A percentile compares a stretch with the other conserved stretches of the same genome.
Evolutionary conservation across 2,113 vertebrate genomes (phyloP).

Genomic region (Synodontis membranacea): DNA sequence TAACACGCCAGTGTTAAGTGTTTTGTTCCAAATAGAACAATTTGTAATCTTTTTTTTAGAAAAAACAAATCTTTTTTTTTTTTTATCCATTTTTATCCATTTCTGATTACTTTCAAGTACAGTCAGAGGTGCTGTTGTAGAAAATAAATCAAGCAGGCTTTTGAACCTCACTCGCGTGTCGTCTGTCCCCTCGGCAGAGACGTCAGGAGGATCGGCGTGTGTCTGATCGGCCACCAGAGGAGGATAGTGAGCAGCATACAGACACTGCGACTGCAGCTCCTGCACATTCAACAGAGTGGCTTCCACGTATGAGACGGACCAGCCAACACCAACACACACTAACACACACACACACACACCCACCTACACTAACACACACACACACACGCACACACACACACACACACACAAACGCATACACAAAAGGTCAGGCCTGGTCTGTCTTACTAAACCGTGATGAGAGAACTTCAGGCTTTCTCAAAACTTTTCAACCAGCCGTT

Average conservation of each 20-base stretch:
- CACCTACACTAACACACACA: background rate
- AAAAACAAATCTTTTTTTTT: no score
- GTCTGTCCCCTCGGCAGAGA: slow-evolving; percentile 75
- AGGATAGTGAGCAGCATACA: slow-evolving; percentile 99
- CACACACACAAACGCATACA: slow-evolving; percentile 48
- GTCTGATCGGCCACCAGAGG: slow-evolving; percentile 98
- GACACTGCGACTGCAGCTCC: slow-evolving; percentile 93
- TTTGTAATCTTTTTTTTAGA: background rate
- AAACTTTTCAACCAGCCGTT: slow-evolving; percentile 20
- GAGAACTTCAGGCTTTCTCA: slow-evolving; percentile 17
- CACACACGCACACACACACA: slow-evolving; percentile 50
- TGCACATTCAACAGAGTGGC: slow-evolving; percentile 94
- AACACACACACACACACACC: slow-evolving; percentile 63
- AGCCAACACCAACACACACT: slow-evolving; percentile 56
- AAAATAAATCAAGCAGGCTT: background rate
- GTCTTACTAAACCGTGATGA: slow-evolving; percentile 20
- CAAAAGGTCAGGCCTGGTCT: slow-evolving; percentile 24
- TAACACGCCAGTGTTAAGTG: no score
- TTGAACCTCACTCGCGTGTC: no score
- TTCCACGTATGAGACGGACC: slow-evolving; percentile 90
- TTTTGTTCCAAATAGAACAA: no score
- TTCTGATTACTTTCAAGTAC: background rate
- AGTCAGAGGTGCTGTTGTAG: background rate
- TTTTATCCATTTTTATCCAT: no score
- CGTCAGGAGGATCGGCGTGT: slow-evolving; percentile 91